phyloP scores from a whole-genome alignment of 2,888 invertebrate genomes.

The Pammene fasciana region DNA sequence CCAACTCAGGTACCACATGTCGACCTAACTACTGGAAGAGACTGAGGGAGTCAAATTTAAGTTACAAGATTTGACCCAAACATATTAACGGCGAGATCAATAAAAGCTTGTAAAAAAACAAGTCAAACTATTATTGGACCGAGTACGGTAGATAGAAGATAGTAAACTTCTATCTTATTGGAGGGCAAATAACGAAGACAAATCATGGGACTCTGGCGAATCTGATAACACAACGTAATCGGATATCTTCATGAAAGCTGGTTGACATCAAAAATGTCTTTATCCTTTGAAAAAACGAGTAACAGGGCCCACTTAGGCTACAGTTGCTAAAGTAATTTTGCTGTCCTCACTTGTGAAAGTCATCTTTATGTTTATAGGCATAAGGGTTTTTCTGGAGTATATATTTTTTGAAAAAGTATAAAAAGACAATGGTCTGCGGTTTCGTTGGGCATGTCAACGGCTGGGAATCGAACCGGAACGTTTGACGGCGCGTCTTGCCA shows the following conservation, averaged over 20 bases:
- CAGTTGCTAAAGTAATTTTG: conserved; percentile 23
- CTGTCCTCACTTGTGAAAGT: conserved; percentile 38
- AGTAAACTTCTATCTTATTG: conserved; percentile 1
- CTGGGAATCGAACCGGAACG: conserved; percentile 67
- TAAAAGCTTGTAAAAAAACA: neutral
- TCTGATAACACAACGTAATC: conserved; percentile 32
- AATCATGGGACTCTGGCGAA: conserved; percentile 27
- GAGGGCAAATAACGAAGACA: conserved; percentile 9
- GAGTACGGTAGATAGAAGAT: no score
- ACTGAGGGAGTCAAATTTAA: no score
- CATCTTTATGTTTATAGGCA: conserved; percentile 39
- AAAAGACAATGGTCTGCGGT: conserved; percentile 73
- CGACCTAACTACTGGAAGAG: no score
- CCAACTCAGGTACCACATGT: no score
- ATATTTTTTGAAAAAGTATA: conserved; percentile 35
- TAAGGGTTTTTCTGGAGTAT: conserved; percentile 47
- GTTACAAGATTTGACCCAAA: no score
- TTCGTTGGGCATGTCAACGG: conserved; percentile 74
- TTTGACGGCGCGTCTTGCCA: conserved; percentile 50
- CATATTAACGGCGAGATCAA: neutral
- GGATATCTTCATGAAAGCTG: conserved; percentile 34
- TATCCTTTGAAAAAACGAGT: conserved; percentile 33
- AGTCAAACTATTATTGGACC: neutral
- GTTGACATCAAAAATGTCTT: conserved; percentile 38
- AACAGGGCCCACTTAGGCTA: conserved; percentile 22